These are phyloP conservation scores for Drosophila colorata DNA, from an alignment of 2,888 invertebrate species.

Conservation along the genomic window DNA sequence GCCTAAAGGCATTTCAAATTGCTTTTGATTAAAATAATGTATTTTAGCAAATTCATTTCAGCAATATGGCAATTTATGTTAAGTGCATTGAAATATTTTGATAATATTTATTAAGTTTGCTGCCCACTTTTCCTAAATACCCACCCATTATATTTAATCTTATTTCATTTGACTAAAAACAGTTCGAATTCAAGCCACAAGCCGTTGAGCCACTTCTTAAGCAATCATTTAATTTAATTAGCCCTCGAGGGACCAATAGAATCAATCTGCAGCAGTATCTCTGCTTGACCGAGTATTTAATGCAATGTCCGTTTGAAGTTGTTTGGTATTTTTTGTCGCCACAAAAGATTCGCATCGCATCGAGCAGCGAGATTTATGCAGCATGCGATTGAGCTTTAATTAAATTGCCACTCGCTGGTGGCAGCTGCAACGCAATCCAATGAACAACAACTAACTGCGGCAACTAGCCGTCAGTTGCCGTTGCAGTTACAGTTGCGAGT, in stretches of 20 bases:
- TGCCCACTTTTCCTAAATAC: no score
- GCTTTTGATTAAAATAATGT: no score
- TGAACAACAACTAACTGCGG: slow-evolving; percentile 21
- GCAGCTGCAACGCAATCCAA: slow-evolving; percentile 27
- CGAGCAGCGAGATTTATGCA: slow-evolving; percentile 44
- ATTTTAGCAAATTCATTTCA: no score
- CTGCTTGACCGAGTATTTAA: slow-evolving; percentile 28
- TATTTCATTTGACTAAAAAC: not conserved
- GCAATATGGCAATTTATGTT: no score
- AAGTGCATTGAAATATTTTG: no score
- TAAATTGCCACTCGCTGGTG: slow-evolving; percentile 59
- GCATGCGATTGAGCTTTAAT: slow-evolving; percentile 65
- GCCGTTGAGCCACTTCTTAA: not conserved
- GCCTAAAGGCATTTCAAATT: no score
- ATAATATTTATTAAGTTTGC: no score
- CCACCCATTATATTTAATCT: no score
- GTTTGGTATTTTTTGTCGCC: slow-evolving; percentile 38
- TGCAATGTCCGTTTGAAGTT: slow-evolving; percentile 21
- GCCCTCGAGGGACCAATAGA: not conserved
- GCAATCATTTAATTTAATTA: slow-evolving; percentile 15
- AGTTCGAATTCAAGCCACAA: not conserved
- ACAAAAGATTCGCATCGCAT: slow-evolving; percentile 45
- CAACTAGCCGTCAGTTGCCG: slow-evolving; percentile 11
- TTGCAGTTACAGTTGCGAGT: slow-evolving; percentile 4
- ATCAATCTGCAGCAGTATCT: slow-evolving; percentile 5